Percentiles rank a stretch among this genome's conserved stretches.
Evolutionary conservation across 2,113 vertebrate species (phyloP).

Genomic region (Irena cyanogastra): DNA sequence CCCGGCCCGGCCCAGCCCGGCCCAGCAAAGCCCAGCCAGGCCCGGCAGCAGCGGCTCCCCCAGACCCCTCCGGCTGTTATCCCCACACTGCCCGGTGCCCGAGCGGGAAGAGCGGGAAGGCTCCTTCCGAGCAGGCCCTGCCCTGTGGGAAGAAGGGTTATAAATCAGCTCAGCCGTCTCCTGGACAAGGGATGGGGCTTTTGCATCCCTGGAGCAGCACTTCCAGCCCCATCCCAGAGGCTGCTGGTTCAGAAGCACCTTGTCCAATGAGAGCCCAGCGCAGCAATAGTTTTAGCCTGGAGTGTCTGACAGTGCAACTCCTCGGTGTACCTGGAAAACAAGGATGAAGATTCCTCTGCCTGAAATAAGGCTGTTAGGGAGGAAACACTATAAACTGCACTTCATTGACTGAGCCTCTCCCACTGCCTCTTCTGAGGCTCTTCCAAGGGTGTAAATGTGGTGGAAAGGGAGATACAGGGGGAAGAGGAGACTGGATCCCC

Average conservation of each 20-base stretch:
- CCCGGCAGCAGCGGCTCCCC: too few species aligned
- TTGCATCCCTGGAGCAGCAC: neutral
- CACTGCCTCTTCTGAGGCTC: too few species aligned
- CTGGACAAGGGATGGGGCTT: neutral
- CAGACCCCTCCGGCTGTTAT: fast-evolving
- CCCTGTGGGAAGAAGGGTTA: fast-evolving
- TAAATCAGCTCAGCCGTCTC: neutral
- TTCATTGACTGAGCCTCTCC: neutral
- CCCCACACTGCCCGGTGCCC: fast-evolving
- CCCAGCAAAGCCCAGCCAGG: neutral
- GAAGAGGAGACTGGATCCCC: neutral
- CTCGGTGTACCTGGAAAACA: neutral
- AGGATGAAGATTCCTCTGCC: neutral
- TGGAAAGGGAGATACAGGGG: neutral
- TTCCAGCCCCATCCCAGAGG: neutral
- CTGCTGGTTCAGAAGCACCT: neutral
- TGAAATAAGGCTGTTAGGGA: neutral
- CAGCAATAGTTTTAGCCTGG: fast-evolving
- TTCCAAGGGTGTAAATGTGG: fast-evolving
- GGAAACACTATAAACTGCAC: neutral
- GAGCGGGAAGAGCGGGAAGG: fast-evolving
- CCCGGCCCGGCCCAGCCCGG: too few species aligned
- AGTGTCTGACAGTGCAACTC: fast-evolving
- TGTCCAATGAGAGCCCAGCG: fast-evolving
- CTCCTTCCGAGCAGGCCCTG: neutral